Evolutionary conservation across 2,888 invertebrate genomes (phyloP).

Genomic region (Trypoxylon attenuatum): DNA sequence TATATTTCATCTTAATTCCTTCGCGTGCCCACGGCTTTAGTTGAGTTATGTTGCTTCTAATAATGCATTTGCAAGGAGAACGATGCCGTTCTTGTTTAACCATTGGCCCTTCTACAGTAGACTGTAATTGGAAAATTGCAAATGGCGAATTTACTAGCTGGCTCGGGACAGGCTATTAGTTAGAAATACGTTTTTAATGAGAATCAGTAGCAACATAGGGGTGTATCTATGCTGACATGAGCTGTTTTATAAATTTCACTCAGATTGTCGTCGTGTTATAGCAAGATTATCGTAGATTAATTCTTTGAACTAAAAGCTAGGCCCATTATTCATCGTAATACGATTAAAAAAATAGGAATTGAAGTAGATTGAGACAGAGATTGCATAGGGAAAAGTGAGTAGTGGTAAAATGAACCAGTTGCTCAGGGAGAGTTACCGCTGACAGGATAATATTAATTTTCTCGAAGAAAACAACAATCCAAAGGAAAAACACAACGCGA

Average conservation of each 20-base stretch:
- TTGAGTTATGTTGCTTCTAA: constrained; percentile 24
- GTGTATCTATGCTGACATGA: too few relatives aligned
- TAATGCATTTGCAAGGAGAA: constrained; percentile 15
- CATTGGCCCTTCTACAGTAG: neutral
- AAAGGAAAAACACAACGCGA: constrained; percentile 52
- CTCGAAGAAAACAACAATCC: constrained; percentile 25
- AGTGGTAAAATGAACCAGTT: too few relatives aligned
- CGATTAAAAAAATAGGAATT: neutral
- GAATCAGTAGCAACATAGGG: too few relatives aligned
- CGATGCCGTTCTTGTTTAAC: constrained; percentile 12
- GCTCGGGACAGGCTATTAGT: constrained; percentile 2
- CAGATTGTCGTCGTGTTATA: too few relatives aligned
- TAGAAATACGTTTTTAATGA: too few relatives aligned
- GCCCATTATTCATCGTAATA: neutral
- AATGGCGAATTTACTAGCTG: constrained; percentile 15
- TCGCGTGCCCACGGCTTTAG: constrained; percentile 1
- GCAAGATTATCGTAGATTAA: too few relatives aligned
- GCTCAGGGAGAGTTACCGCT: too few relatives aligned
- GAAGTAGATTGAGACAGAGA: too few relatives aligned
- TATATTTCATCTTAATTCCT: constrained; percentile 26
- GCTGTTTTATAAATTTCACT: too few relatives aligned
- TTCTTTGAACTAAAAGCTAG: too few relatives aligned
- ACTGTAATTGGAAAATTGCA: constrained; percentile 1
- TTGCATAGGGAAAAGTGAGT: too few relatives aligned
- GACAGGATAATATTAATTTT: too few relatives aligned